A percentile compares a stretch with the other conserved stretches of the same genome.
Evolutionary conservation across 2,888 invertebrate species (phyloP).

Genomic region (Zhuqinia jingwanae): DNA sequence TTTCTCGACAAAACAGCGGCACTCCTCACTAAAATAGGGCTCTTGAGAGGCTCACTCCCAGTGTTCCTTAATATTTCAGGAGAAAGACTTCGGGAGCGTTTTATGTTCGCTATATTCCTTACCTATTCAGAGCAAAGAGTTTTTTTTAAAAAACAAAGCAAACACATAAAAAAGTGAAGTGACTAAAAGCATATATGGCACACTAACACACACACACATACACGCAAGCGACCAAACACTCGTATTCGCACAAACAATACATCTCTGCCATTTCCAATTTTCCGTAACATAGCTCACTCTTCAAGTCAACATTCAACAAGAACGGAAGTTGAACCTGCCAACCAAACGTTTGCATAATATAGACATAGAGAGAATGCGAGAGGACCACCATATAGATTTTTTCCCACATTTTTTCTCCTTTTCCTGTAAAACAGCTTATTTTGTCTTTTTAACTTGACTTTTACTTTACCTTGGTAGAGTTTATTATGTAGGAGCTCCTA

Average conservation of each 20-base stretch:
- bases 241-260: constrained; percentile 35
- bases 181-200: background rate
- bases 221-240: too few relatives aligned
- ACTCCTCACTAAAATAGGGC: constrained; percentile 71
- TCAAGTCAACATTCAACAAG: background rate
- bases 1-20: constrained; percentile 52
- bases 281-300: constrained; percentile 13
- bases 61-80: constrained; percentile 76
- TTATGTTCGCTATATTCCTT: constrained; percentile 54
- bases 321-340: too few relatives aligned
- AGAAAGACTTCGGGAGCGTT: constrained; percentile 76
- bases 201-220: background rate
- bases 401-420: background rate
- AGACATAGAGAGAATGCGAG: background rate
- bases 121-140: constrained; percentile 35
- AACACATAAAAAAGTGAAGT: background rate
- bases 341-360: too few relatives aligned
- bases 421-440: constrained; percentile 41
- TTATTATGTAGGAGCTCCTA: constrained; percentile 74
- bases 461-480: constrained; percentile 72
- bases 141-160: background rate
- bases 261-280: constrained; percentile 45
- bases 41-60: constrained; percentile 65
- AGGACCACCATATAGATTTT: background rate
- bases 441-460: background rate